A percentile compares a stretch with the other conserved stretches of the same genome.
phyloP scores from a whole-genome alignment of 2,888 invertebrate species.

The Odontothrips loti region DNA sequence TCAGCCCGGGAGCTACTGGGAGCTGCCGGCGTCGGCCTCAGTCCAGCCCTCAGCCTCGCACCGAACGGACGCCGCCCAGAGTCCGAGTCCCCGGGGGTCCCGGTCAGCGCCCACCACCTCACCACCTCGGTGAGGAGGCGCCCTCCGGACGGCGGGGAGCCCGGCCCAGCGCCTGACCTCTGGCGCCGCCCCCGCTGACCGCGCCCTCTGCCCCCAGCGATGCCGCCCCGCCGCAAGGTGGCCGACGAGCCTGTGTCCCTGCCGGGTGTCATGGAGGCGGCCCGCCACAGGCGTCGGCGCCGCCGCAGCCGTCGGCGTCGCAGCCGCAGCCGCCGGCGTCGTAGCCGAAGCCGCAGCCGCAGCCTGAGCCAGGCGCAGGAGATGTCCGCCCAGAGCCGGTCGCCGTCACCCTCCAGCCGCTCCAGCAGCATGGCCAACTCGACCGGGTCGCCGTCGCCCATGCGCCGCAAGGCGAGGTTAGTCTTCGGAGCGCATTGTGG shows the following conservation, averaged over 20 bases:
- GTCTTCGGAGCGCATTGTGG: neutral
- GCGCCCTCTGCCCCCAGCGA: neutral
- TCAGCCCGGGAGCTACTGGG: neutral
- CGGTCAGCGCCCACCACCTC: neutral
- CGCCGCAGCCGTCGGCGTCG: neutral
- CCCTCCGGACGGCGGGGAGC: too few species aligned
- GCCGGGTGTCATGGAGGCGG: neutral
- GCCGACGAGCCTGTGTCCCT: neutral
- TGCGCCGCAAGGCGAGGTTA: neutral
- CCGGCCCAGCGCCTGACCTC: too few species aligned
- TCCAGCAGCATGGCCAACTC: neutral
- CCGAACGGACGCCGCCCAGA: neutral
- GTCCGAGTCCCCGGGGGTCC: neutral
- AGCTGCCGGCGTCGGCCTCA: neutral
- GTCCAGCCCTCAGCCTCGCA: neutral
- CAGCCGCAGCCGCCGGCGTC: neutral
- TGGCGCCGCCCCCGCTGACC: too few species aligned
- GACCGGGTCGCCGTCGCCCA: neutral
- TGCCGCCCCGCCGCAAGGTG: neutral
- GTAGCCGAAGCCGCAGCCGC: neutral
- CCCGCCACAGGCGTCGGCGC: neutral
- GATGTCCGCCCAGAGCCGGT: neutral
- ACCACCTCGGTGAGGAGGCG: neutral
- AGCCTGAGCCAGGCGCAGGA: neutral
- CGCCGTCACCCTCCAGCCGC: conserved; percentile 4